Percentiles rank a stretch among this genome's conserved stretches.
Conservation (phyloP, 2,888 invertebrate genomes). For the Heliconius ismenius region DNA sequence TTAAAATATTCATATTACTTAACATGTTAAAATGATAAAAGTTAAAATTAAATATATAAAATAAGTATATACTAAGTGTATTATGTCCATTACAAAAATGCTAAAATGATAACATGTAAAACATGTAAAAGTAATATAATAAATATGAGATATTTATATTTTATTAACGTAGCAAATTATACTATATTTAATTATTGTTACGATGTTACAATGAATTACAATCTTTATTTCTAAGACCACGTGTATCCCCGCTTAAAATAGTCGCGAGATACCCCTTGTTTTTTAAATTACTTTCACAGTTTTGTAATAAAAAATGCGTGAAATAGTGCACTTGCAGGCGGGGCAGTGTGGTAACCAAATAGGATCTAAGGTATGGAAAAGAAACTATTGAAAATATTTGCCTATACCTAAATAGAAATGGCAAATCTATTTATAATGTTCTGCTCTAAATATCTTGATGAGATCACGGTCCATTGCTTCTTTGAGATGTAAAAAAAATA, state of each 20-base stretch:
- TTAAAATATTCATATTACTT: neutral
- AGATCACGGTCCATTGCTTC: slow-evolving; percentile 38
- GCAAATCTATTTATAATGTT: slow-evolving; percentile 50
- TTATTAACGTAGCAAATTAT: neutral
- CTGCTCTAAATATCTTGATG: slow-evolving; percentile 43
- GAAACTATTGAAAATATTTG: slow-evolving; percentile 27
- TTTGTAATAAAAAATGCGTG: slow-evolving; percentile 85
- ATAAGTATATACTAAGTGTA: neutral
- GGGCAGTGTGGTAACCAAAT: slow-evolving; percentile 97
- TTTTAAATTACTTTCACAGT: slow-evolving; percentile 50
- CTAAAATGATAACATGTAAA: neutral
- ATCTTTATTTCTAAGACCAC: slow-evolving; percentile 41
- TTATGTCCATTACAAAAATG: neutral
- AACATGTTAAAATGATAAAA: neutral
- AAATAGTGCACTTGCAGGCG: slow-evolving; percentile 95
- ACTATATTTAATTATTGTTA: neutral
- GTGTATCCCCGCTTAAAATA: slow-evolving; percentile 52
- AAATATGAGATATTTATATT: neutral
- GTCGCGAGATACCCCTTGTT: slow-evolving; percentile 46
- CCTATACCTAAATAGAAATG: slow-evolving; percentile 43
- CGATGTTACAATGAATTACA: slow-evolving; percentile 2
- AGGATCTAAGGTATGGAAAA: slow-evolving; percentile 88
- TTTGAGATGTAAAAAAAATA: slow-evolving; percentile 21
- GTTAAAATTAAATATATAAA: neutral
- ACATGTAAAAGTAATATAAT: neutral